Conservation (phyloP, 2,888 invertebrate species). For the Geophilus truncorum region DNA sequence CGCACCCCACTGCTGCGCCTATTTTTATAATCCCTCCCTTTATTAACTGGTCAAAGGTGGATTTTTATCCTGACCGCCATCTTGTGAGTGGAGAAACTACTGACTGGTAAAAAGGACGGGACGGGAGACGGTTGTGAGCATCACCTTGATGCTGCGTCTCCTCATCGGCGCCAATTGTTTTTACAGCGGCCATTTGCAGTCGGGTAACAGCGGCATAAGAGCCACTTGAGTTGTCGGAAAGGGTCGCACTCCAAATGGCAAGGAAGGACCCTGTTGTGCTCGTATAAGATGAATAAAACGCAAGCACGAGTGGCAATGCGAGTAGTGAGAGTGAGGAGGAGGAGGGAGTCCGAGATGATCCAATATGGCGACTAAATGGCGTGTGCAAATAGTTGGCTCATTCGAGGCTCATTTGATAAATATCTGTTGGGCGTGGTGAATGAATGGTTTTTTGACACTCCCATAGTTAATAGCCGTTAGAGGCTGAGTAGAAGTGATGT, state of each 20-base stretch:
- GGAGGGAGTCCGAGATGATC: background rate
- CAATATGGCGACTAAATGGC: conserved; percentile 12
- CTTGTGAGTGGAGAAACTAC: no score
- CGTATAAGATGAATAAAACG: conserved; percentile 12
- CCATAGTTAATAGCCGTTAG: background rate
- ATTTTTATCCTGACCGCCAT: background rate
- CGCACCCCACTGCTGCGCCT: background rate
- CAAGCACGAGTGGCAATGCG: background rate
- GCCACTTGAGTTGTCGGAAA: conserved; percentile 1
- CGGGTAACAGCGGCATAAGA: conserved; percentile 1
- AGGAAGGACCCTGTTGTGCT: conserved; percentile 20
- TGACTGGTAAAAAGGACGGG: no score
- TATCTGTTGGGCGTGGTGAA: conserved; percentile 3
- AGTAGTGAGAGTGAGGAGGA: background rate
- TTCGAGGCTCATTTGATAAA: background rate
- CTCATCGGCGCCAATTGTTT: conserved; percentile 12
- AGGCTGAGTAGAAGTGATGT: background rate
- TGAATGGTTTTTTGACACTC: background rate
- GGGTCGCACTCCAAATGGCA: conserved; percentile 7
- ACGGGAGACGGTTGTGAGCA: background rate
- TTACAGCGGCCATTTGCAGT: conserved; percentile 20
- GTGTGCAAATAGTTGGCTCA: conserved; percentile 6
- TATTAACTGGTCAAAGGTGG: background rate
- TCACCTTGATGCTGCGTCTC: background rate
- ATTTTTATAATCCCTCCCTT: background rate